Conservation (phyloP, 2,888 invertebrate species). For the Carcina quercana region DNA sequence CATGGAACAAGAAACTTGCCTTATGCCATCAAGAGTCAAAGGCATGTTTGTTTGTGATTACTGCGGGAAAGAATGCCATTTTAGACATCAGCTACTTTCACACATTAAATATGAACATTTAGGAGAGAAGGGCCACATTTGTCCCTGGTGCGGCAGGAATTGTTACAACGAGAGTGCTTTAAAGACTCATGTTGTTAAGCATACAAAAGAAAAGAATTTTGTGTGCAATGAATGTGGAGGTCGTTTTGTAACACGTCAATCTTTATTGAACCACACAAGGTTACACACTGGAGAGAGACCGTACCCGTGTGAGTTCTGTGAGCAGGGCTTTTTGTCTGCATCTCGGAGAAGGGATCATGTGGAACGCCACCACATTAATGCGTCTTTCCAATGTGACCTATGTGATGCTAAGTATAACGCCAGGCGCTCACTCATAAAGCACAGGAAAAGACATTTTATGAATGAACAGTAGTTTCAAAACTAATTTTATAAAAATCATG, state of each 20-base stretch:
- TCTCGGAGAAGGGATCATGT: conserved; percentile 8
- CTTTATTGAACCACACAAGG: conserved; percentile 6
- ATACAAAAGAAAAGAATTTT: conserved; percentile 8
- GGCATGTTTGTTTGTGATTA: conserved; percentile 5
- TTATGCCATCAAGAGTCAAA: conserved; percentile 1
- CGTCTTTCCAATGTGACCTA: conserved; percentile 6
- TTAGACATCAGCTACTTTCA: conserved; percentile 5
- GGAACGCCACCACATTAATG: conserved; percentile 3
- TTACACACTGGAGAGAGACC: conserved; percentile 10
- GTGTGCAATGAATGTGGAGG: conserved; percentile 8
- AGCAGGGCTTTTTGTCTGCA: conserved; percentile 9
- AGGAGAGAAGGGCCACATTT: conserved; percentile 4
- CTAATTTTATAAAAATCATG: too few relatives aligned
- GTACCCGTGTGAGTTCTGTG: conserved; percentile 6
- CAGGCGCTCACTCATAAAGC: conserved; percentile 6
- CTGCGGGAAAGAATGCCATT: conserved; percentile 5
- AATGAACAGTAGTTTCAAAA: too few relatives aligned
- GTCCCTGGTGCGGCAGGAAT: conserved; percentile 8
- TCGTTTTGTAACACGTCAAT: conserved; percentile 9
- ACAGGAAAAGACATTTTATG: conserved; percentile 6
- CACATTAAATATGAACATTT: conserved; percentile 8
- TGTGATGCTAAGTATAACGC: conserved; percentile 9
- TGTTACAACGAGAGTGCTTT: conserved; percentile 8
- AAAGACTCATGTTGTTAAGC: conserved; percentile 7
- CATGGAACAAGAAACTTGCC: conserved; percentile 5